Base-by-base conservation (phyloP, 2,888 invertebrate species). In the Doris montereyensis region DNA sequence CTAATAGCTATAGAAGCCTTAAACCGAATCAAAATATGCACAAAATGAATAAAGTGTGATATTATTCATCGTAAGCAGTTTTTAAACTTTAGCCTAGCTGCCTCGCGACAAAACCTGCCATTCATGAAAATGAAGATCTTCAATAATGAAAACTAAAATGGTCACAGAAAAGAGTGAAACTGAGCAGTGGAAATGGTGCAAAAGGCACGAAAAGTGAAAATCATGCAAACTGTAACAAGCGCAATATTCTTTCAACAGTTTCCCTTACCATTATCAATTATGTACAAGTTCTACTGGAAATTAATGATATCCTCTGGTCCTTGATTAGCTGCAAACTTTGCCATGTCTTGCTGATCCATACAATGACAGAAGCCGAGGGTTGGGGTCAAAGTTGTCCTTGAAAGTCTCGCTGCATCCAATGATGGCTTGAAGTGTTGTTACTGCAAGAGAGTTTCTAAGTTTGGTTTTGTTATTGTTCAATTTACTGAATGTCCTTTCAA, bases 341-440 rank as follows among this genome's bases (percentile, higher is more conserved):
- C 62, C 62, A 62, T 21, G 62, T 62, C 62, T 62, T 62, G 62
- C 62, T 62, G 62, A 62, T 62, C 62, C 21, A n/a, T 62, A 62
- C 21, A 62, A 62, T 62, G 62, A 62, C 4, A 62, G 62, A 62
- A 62, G 62, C 62, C 62, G 62, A 62, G 62, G 21, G 62, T 62
- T 62, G 62, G 62, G 62, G 62, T 62, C 62, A 62, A 62, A 62
- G 62, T 62, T 62, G 21, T 62, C 62, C 62, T 62, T 62, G 21
- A 62, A 62, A 62, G 62, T 62, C 62, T 62, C 62, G 21, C 62
- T 62, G 62, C 62, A 62, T 62, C 62, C 62, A 62, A 62, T 62
- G 62, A 62, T 62, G 62, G 62, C 62, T 62, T 62, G 5, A 62
- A 62, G 62, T 62, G 62, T 5, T 62, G 62, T 62, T 62, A 62